phyloP scores from a whole-genome alignment of 2,113 vertebrate species.

The Cyrtonyx montezumae region DNA sequence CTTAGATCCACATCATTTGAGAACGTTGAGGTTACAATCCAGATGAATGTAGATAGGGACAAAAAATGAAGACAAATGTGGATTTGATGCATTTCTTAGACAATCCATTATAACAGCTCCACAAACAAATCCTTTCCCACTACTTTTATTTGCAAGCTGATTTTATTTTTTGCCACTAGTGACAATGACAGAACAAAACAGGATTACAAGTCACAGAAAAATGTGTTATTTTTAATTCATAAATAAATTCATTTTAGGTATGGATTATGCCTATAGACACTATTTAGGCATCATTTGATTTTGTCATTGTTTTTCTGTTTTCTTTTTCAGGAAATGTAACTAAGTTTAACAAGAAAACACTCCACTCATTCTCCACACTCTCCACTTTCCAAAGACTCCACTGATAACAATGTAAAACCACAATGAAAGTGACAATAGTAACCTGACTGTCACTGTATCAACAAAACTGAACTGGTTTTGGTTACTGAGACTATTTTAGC shows the following conservation, averaged over 20 bases:
- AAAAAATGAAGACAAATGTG: background rate
- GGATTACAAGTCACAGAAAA: background rate
- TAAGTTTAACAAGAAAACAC: background rate
- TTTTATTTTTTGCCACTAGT: background rate
- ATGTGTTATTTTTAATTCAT: background rate
- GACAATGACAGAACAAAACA: background rate
- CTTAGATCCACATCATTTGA: background rate
- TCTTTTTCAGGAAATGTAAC: background rate
- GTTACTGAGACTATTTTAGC: background rate
- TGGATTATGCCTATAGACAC: background rate
- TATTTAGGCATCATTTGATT: background rate
- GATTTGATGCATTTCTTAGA: background rate
- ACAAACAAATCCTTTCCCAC: background rate
- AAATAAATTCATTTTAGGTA: background rate
- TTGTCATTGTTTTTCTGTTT: background rate
- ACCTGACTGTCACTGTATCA: background rate
- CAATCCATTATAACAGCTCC: background rate
- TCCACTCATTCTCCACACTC: background rate
- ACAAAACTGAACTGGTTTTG: background rate
- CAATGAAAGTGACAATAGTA: background rate
- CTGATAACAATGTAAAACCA: background rate
- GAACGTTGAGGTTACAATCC: background rate
- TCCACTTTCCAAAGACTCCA: background rate
- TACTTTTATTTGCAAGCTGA: background rate
- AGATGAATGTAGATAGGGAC: background rate